Conservation (phyloP, 2,797 vertebrate genomes). For the Microcaecilia unicolor region DNA sequence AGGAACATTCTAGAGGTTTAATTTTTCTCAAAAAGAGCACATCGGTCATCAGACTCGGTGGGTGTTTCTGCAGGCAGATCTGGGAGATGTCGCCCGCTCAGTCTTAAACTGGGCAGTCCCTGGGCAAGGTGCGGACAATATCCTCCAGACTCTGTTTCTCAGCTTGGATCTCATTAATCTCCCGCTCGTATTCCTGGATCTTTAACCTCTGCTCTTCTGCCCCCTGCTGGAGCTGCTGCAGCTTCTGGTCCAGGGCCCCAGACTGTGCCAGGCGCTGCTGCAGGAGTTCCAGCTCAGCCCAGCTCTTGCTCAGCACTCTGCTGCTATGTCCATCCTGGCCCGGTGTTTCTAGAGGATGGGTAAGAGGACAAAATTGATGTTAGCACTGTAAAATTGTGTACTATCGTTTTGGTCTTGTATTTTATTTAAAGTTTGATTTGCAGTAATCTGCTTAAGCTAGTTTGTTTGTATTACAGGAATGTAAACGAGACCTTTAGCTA, state of each 20-base stretch:
- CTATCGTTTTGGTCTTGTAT: too few relatives aligned
- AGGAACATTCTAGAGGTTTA: too few relatives aligned
- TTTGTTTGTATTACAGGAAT: too few relatives aligned
- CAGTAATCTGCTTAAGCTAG: too few relatives aligned
- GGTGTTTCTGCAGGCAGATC: too few relatives aligned
- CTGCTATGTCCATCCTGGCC: slow-evolving; percentile 38
- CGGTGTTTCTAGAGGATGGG: slow-evolving; percentile 21
- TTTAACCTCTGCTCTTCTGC: slow-evolving; percentile 57
- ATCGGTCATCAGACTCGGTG: too few relatives aligned
- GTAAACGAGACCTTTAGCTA: too few relatives aligned
- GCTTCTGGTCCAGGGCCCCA: slow-evolving; percentile 54
- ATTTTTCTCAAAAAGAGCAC: too few relatives aligned
- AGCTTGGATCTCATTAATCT: slow-evolving; percentile 67
- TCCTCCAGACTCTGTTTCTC: slow-evolving; percentile 79
- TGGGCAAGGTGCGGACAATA: slow-evolving; percentile 69
- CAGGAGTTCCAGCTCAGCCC: slow-evolving; percentile 53
- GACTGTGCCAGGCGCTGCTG: slow-evolving; percentile 47
- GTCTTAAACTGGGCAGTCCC: slow-evolving; percentile 55
- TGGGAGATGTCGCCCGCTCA: slow-evolving; percentile 8
- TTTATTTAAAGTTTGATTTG: too few relatives aligned
- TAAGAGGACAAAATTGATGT: neutral
- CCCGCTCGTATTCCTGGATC: slow-evolving; percentile 59
- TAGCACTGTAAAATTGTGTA: too few relatives aligned
- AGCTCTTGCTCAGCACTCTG: slow-evolving; percentile 55
- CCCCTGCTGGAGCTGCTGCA: slow-evolving; percentile 60